Evolutionary conservation across 2,888 invertebrate species (phyloP), one percentile per base, ranked within the genome.

Genomic region (Eurytoma californica): DNA sequence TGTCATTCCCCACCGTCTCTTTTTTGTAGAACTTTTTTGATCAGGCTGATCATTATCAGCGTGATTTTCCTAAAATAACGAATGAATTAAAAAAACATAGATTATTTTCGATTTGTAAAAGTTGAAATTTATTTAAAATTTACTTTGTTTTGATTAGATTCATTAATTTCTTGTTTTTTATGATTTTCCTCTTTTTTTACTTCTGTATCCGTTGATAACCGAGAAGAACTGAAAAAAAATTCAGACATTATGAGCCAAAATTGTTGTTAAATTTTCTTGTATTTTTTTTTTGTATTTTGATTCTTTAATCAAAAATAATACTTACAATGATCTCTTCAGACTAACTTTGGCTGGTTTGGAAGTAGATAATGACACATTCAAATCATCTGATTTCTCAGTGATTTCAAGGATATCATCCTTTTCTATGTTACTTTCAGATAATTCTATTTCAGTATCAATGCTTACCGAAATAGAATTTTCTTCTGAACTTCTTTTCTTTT

Each of bases 1-100:
- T 74, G 89, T 87, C 16, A 88, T 88, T 57, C 91, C 91, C 91
- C 91, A 91, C 79, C 91, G 89, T 77, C 91, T 87, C 83, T 90
- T 91, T 66, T 90, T 89, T 69, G 89, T 88, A 63, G 88, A 82
- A 82, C 84, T 84, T 83, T 88, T 88, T 55, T 85, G 83, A 78
- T 88, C 86, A 68, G 84, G 83, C 77, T 87, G 86, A 47, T 84
- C 86, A 79, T 84, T 85, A 79, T 83, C 85, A 68, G 83, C 85
- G 72, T 86, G 85, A 82, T 89, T 90, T 83, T 89, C 88, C 90
- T 90, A 53, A 61, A 79, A 79, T 39, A 75, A 72, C 39, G 12
- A 53, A 14, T 60, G 3, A 0, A 24, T 60, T 30, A 24, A 14
- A 28, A 16, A 28, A 28, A 9, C 18, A 12, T 58, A 18, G 3